These are phyloP conservation scores for Podarcis raffonei DNA, from an alignment of 2,113 vertebrate species.

Conservation along the genomic window DNA sequence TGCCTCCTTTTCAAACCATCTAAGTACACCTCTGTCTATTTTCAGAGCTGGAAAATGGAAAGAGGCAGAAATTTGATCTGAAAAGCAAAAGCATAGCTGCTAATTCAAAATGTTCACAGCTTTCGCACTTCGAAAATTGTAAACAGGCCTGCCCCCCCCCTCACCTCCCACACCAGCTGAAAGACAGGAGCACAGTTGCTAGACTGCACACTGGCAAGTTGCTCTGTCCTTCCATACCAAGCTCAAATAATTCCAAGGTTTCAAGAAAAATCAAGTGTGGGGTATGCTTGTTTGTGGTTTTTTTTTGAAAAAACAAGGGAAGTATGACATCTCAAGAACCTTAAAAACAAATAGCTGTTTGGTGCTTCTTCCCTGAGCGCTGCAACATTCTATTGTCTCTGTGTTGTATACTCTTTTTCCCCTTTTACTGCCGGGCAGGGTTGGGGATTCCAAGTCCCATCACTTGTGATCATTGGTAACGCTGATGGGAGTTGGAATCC, in stretches of 20 bases:
- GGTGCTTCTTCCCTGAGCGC: neutral
- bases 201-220: neutral
- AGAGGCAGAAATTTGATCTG: neutral
- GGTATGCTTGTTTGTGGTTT: neutral
- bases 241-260: neutral
- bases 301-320: no score
- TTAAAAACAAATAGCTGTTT: neutral
- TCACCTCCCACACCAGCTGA: neutral
- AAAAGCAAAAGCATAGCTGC: neutral
- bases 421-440: neutral
- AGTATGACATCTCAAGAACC: neutral
- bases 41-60: slow-evolving; percentile 20
- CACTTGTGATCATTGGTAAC: no score
- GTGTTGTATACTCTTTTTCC: no score
- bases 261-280: neutral
- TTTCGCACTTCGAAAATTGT: neutral
- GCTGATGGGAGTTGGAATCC: no score
- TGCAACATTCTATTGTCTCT: neutral
- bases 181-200: neutral
- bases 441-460: no score
- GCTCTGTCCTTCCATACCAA: neutral
- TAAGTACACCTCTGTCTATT: neutral
- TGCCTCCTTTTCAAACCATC: neutral
- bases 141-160: neutral
- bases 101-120: neutral